A percentile compares a stretch with the other conserved stretches of the same genome.
phyloP scores from a whole-genome alignment of 2,113 vertebrate species.

The Rhadina sibilatrix region DNA sequence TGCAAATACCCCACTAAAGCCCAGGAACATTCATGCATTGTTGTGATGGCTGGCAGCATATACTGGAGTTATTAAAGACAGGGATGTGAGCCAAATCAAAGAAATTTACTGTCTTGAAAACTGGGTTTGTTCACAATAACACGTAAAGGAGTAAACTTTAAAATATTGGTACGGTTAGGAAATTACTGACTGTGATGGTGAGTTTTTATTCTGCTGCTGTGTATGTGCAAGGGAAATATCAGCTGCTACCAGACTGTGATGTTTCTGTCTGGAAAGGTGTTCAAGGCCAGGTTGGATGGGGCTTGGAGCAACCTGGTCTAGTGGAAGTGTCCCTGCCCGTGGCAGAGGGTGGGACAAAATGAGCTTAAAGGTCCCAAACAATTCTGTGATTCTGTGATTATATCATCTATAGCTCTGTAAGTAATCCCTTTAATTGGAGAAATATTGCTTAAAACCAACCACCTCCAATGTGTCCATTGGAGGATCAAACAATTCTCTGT shows the following conservation, averaged over 20 bases:
- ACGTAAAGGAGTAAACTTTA: neutral
- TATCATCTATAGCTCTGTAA: neutral
- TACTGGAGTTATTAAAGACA: neutral
- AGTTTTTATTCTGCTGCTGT: neutral
- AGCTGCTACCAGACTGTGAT: neutral
- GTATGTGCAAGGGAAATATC: neutral
- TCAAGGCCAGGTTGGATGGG: neutral
- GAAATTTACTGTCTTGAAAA: neutral
- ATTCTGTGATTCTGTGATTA: too few relatives aligned
- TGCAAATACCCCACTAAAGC: neutral
- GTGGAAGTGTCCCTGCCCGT: neutral
- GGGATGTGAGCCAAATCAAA: neutral
- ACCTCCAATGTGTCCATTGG: fast-evolving
- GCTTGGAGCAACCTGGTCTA: neutral
- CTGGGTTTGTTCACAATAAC: neutral
- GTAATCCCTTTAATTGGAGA: neutral
- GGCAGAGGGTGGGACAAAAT: neutral
- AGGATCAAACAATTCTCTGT: neutral
- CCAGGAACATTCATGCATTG: neutral
- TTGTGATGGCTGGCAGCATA: neutral
- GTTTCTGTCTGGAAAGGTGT: neutral
- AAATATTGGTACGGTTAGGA: neutral
- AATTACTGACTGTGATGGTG: neutral
- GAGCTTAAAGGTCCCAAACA: neutral
- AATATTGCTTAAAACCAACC: neutral